Evolutionary conservation across 1,140 invertebrate species (phyloP), one percentile per base, ranked within the genome.

Genomic region (Meloidogyne hapla): DNA sequence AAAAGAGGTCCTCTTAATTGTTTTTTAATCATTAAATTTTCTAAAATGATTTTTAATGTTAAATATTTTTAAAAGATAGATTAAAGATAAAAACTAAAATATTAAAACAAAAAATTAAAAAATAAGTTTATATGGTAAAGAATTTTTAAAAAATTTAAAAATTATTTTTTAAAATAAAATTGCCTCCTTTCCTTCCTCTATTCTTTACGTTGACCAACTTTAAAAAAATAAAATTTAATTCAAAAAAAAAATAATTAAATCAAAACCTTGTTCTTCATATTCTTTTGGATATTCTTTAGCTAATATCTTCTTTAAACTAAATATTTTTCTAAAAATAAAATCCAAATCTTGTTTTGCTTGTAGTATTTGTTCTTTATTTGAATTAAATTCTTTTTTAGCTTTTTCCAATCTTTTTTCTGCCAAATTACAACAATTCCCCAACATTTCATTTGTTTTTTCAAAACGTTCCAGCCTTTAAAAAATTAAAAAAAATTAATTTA

Each of bases 361-460:
- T 2, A 78, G 25, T 23, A 81, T 83, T 40, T 61, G 38, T 28
- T 81, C 76, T 63, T 74, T 80, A 15, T 45, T 64, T 15, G 26
- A 33, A 28, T 25, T 26, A 66, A 81, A 81, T 23, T 81, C 45
- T 28, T 80, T 81, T 56, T 62, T 71, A 25, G 69, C 81, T 21
- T 80, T 72, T 62, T 82, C 80, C 63, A 81, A 45, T 38, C 80
- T 68, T 67, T 72, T 70, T 67, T 81, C 80, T 10, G 80, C 45
- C 18, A 81, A 63, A 18, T 25, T 15, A 10, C 68, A 68, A 23
- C 80, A 81, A 69, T 78, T 81, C 15, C 23, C 61, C 56, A 81
- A 38, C 80, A 81, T 81, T 75, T 81, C 80, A 70, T 81, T 81
- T 40, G 80, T 81, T 42, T 81, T 81, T 68, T 81, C 80, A 38